Conservation (phyloP, 1,140 invertebrate species). For the Palaemon carinicauda region DNA sequence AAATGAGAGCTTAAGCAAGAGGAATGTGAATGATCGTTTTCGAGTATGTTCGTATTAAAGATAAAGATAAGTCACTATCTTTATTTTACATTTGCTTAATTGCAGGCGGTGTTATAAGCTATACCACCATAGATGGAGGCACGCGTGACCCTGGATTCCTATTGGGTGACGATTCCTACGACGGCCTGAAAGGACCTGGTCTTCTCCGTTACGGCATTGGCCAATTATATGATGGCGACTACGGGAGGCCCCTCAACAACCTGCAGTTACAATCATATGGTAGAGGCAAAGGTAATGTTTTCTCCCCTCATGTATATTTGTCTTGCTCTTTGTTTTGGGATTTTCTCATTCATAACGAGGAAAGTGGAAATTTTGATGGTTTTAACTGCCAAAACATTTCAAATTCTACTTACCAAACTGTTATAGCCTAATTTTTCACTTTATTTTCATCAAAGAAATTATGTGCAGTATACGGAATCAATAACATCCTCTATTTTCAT, state of each 20-base stretch:
- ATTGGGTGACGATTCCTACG: slow-evolving; percentile 17
- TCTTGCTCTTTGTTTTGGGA: background rate
- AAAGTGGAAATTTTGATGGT: too few relatives aligned
- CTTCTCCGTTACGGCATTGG: slow-evolving; percentile 18
- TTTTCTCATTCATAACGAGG: background rate
- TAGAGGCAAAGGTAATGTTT: slow-evolving; percentile 16
- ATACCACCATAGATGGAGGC: background rate
- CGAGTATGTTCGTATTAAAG: too few relatives aligned
- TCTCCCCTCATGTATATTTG: background rate
- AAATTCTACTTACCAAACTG: too few relatives aligned
- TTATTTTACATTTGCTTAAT: too few relatives aligned
- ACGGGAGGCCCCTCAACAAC: slow-evolving; percentile 17
- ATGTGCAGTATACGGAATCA: too few relatives aligned
- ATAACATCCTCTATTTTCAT: too few relatives aligned
- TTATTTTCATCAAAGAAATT: too few relatives aligned
- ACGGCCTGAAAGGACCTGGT: background rate
- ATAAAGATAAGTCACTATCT: too few relatives aligned
- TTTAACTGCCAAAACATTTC: too few relatives aligned
- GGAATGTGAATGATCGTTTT: too few relatives aligned
- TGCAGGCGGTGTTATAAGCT: slow-evolving; percentile 35
- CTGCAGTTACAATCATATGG: slow-evolving; percentile 29
- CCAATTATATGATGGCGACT: slow-evolving; percentile 30
- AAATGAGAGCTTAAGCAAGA: too few relatives aligned
- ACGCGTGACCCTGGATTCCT: slow-evolving; percentile 19
- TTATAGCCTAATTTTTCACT: too few relatives aligned